phyloP scores from a whole-genome alignment of 2,888 invertebrate species.

The Acanthococcus lagerstroemiae region DNA sequence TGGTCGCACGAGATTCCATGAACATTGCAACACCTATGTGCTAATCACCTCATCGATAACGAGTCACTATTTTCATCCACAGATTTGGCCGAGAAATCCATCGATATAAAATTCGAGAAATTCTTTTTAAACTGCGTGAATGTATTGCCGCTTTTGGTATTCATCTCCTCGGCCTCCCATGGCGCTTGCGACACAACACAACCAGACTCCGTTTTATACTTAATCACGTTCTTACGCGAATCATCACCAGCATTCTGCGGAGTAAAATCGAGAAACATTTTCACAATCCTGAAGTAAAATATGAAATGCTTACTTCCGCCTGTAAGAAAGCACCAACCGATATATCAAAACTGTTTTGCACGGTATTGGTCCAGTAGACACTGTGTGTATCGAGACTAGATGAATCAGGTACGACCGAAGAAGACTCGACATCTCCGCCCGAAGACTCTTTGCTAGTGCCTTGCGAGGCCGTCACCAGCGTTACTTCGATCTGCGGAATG shows the following conservation, averaged over 20 bases:
- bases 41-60: constrained; percentile 53
- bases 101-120: constrained; percentile 24
- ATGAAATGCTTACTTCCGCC: too few species aligned
- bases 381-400: constrained; percentile 58
- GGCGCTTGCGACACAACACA: background rate
- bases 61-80: constrained; percentile 67
- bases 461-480: constrained; percentile 66
- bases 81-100: constrained; percentile 27
- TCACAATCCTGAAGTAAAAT: too few species aligned
- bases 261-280: too few species aligned
- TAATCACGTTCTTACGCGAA: background rate
- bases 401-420: constrained; percentile 70
- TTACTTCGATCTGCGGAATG: constrained; percentile 76
- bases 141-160: background rate
- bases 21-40: too few species aligned
- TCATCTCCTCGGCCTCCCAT: background rate
- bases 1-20: background rate
- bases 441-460: constrained; percentile 79
- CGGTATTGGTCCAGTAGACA: constrained; percentile 37
- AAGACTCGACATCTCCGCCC: constrained; percentile 51
- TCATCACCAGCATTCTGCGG: constrained; percentile 4
- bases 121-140: constrained; percentile 18
- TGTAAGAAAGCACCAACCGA: too few species aligned
- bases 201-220: background rate
- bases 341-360: constrained; percentile 37